Evolutionary conservation across 2,888 invertebrate genomes (phyloP).

Genomic region (Caenorhabditis sp.): DNA sequence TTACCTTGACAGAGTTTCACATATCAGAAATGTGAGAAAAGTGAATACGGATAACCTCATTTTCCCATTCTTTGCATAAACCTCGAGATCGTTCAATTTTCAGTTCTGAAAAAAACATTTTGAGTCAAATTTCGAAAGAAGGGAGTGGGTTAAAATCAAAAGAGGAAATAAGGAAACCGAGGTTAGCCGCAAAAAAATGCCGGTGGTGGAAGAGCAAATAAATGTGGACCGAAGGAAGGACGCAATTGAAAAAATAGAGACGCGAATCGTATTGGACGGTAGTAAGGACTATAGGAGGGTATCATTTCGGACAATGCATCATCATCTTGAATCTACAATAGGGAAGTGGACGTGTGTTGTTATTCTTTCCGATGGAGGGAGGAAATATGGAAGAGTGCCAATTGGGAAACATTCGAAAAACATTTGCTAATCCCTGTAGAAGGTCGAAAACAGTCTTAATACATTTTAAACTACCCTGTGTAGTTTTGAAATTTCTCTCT

Average conservation of each 20-base stretch:
- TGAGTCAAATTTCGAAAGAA: slow-evolving; percentile 40
- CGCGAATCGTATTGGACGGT: slow-evolving; percentile 31
- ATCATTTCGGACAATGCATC: slow-evolving; percentile 53
- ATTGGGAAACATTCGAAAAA: background rate
- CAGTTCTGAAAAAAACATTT: slow-evolving; percentile 2
- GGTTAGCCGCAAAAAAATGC: slow-evolving; percentile 45
- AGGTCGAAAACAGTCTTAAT: background rate
- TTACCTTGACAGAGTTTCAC: slow-evolving; percentile 35
- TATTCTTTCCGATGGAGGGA: background rate
- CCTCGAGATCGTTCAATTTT: slow-evolving; percentile 44
- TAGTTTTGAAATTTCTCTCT: background rate
- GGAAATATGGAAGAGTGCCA: background rate
- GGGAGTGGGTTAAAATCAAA: slow-evolving; percentile 41
- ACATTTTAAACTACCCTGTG: background rate
- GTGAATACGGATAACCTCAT: slow-evolving; percentile 45
- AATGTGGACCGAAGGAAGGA: slow-evolving; percentile 47
- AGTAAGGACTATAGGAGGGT: slow-evolving; percentile 47
- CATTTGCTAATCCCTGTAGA: background rate
- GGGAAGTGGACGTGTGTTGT: slow-evolving; percentile 13
- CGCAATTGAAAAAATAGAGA: slow-evolving; percentile 52
- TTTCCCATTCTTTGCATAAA: slow-evolving; percentile 48
- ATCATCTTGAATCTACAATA: slow-evolving; percentile 11
- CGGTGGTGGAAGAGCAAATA: slow-evolving; percentile 57
- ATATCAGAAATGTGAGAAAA: slow-evolving; percentile 32
- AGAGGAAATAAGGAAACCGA: slow-evolving; percentile 49